Evolutionary conservation across 2,113 vertebrate genomes (phyloP), one percentile per base, ranked within the genome.

Genomic region (Thryonomys swinderianus): DNA sequence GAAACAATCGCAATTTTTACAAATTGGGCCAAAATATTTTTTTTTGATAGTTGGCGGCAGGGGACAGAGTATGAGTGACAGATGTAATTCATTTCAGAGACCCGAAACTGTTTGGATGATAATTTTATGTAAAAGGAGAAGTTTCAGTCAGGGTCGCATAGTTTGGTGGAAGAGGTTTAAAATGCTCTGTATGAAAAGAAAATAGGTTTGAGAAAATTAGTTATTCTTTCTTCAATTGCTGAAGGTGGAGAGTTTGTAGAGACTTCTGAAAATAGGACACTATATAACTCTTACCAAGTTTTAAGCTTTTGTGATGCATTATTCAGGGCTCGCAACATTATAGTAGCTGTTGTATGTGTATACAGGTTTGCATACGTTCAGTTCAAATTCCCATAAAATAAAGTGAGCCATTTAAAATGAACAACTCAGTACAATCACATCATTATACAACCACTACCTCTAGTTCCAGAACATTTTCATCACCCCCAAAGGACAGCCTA

Each of bases 1-100:
- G 20, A 93, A 82, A 90, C 51, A 80, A 81, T 18, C 32, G 18
- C 48, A 34, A 27, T 55, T 94, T 96, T 87, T 64, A 64, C 42
- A 67, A 86, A 64, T 76, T n/a, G 76, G 23, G 42, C 9, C 14
- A 17, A 62, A 42, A 55, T 14, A 55, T 73, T 45, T 42, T 45
- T 53, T 95, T 83, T 40, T 11, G 76, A 61, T 66, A 61, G 12
- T 84, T 84, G 27, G 14, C 85, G 34, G 2, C 27, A 17, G 23
- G 8, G 14, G 37, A 34, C 6, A 14, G 53, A 21, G 30, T 0
- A 8, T 42, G 73, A n/a, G 30, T 16, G 6, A 20, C n/a, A 55
- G n/a, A 7, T 76, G 20, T 37, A 55, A 25, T 84, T 90, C n/a
- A 42, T 74, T 62, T 93, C 27, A 20, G 27, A 20, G 48, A 34